Base-by-base conservation (phyloP, 2,797 vertebrate genomes). In the Mormyrops attenuatus region DNA sequence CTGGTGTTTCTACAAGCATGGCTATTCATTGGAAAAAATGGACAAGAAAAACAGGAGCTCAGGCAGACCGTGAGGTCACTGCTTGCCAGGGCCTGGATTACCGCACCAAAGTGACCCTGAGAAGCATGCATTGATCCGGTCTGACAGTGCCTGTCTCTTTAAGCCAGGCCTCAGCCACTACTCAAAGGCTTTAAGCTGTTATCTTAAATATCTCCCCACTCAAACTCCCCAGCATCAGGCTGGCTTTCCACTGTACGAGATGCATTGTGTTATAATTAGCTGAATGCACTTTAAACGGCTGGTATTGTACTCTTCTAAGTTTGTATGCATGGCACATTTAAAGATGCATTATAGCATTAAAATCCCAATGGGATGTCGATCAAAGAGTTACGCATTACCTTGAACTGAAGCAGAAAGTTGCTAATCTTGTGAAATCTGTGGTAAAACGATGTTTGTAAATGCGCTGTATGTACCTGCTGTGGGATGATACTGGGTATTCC, bases 91-190 rank as follows among this genome's bases (percentile, higher is more conserved):
- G 94, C 95, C 95, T 94, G 97, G 96, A 97, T 98, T 97, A 97
- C 93, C 94, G 96, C 95, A 96, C 96, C 96, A 97, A 97, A 97
- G 96, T 95, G 95, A 96, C 93, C 94, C 95, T 96, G 95, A 96
- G 96, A 97, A 97, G 96, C 97, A 96, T 97, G 96, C 92, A 94
- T 94, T 97, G 97, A 98, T 97, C 95, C 91, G 95, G 95, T 95
- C 96, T 97, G 97, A 97, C 97, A 97, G 96, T 95, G 96, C 94
- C 95, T 95, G 96, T 95, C 95, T 95, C 96, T 96, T 97, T 97
- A 97, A 97, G 95, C 96, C 95, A 94, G 91, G 90, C 94, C 96
- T 95, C 96, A 96, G 96, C 96, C 94, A 95, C 96, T 96, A 96
- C 95, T 95, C 94, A 95, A 95, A 95, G 96, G 95, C 95, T 93